Evolutionary conservation across 2,888 invertebrate genomes (phyloP).

Genomic region (Leptodirus hochenwartii): DNA sequence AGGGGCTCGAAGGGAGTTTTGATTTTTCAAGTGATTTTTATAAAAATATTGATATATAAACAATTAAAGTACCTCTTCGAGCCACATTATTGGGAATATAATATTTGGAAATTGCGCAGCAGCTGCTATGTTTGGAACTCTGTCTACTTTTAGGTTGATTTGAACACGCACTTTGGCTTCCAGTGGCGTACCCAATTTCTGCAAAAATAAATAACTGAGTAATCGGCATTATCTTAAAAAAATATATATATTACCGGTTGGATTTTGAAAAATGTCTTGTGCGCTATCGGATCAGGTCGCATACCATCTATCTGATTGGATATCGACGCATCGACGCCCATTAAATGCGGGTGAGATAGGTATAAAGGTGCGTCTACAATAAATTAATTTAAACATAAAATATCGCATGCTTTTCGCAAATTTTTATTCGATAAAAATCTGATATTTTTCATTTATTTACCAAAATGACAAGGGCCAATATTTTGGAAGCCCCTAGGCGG

Average conservation of each 20-base stretch:
- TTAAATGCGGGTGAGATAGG: constrained; percentile 79
- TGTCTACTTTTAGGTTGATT: constrained; percentile 61
- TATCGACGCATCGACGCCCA: constrained; percentile 54
- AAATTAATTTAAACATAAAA: no score
- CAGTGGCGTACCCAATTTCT: constrained; percentile 73
- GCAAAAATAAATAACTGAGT: constrained; percentile 11
- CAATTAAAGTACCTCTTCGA: constrained; percentile 61
- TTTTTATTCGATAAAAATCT: neutral
- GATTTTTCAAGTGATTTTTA: no score
- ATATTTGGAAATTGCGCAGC: constrained; percentile 63
- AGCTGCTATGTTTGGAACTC: constrained; percentile 48
- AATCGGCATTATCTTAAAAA: neutral
- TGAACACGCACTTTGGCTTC: constrained; percentile 70
- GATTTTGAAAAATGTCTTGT: constrained; percentile 66
- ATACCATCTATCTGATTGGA: constrained; percentile 53
- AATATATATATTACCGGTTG: constrained; percentile 49
- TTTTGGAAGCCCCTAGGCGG: constrained; percentile 63
- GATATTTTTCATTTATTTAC: constrained; percentile 39
- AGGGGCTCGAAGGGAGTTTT: no score
- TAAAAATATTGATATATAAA: no score
- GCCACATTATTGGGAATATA: constrained; percentile 75
- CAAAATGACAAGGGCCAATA: constrained; percentile 74
- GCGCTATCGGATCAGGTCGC: constrained; percentile 44
- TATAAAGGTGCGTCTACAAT: constrained; percentile 66
- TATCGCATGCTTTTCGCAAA: neutral